These are phyloP conservation scores for Chitala chitala DNA, from an alignment of 2,113 vertebrate genomes.

Conservation along the genomic window DNA sequence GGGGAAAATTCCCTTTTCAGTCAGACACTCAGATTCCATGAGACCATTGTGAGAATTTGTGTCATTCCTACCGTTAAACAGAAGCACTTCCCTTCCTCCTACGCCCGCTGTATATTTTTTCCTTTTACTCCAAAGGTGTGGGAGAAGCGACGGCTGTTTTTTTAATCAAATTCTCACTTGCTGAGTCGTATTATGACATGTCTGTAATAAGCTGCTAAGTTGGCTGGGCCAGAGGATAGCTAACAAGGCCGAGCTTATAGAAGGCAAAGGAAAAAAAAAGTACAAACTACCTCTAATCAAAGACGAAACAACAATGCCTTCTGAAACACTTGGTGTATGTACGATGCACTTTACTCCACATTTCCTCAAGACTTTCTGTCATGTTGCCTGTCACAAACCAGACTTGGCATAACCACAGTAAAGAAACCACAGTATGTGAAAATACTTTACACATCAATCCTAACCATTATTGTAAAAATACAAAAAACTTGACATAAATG, in stretches of 20 bases:
- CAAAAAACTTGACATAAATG: background rate
- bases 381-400: too few species aligned
- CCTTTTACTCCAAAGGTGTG: background rate
- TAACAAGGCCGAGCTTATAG: background rate
- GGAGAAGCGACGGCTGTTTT: background rate
- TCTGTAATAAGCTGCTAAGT: background rate
- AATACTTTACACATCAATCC: too few species aligned
- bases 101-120: background rate
- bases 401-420: too few species aligned
- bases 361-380: too few species aligned
- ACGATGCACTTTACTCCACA: too few species aligned
- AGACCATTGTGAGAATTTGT: background rate
- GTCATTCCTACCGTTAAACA: background rate
- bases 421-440: too few species aligned
- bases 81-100: background rate
- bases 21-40: background rate
- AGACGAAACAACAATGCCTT: background rate
- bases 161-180: background rate
- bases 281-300: slow-evolving; percentile 7
- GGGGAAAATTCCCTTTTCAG: background rate
- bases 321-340: background rate
- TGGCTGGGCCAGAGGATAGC: background rate
- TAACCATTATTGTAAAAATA: background rate
- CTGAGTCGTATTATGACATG: background rate
- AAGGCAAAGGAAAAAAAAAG: background rate